Conservation (phyloP, 2,113 vertebrate species). For the Clinocottus analis region DNA sequence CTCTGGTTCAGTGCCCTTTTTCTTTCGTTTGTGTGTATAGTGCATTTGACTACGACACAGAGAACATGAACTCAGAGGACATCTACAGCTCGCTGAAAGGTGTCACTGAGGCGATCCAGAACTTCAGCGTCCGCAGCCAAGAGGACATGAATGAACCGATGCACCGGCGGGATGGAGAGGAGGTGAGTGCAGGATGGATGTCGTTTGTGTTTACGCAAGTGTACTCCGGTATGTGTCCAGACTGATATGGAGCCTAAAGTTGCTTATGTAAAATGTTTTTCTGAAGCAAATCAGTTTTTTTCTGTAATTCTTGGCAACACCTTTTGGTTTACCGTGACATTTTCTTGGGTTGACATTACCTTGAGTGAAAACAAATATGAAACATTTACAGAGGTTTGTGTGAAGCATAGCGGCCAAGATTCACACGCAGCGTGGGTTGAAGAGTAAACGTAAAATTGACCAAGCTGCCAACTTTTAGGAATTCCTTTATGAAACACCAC, state of each 20-base stretch:
- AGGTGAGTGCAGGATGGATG: constrained; percentile 62
- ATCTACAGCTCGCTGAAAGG: constrained; percentile 98
- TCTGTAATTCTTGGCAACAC: neutral
- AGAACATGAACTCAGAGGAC: constrained; percentile 99
- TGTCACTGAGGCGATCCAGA: constrained; percentile 97
- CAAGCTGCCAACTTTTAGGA: too few relatives aligned
- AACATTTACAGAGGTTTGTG: constrained; percentile 12
- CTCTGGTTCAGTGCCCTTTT: neutral
- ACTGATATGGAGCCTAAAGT: neutral
- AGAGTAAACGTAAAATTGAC: neutral
- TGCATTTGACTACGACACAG: constrained; percentile 97
- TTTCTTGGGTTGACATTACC: neutral
- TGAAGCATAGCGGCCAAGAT: neutral
- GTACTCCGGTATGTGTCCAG: neutral
- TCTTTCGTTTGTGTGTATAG: constrained; percentile 72
- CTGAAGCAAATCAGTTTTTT: neutral
- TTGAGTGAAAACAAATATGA: neutral
- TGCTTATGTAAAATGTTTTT: neutral
- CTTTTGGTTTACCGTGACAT: neutral
- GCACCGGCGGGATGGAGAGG: constrained; percentile 83
- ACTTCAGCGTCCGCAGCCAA: constrained; percentile 96
- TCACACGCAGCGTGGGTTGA: neutral
- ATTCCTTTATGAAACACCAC: neutral
- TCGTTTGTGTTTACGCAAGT: neutral
- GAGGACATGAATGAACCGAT: constrained; percentile 96